These are phyloP conservation scores for Albula glossodonta DNA, from an alignment of 2,113 vertebrate genomes.

Conservation along the genomic window DNA sequence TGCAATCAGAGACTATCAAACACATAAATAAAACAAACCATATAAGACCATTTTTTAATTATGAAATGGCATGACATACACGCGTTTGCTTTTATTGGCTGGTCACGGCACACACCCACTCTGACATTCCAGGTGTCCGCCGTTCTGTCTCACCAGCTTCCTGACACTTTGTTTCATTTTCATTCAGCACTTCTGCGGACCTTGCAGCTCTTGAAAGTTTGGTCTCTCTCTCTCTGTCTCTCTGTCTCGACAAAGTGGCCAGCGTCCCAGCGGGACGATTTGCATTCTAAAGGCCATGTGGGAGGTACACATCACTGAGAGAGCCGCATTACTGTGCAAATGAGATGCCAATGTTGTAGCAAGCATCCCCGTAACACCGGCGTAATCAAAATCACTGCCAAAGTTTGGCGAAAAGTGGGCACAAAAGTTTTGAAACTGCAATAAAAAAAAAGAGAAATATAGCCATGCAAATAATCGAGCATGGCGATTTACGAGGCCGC, in stretches of 20 bases:
- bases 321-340: constrained; percentile 71
- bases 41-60: not conserved
- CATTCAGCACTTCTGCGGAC: not conserved
- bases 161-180: too few relatives aligned
- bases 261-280: constrained; percentile 53
- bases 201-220: not conserved
- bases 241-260: not conserved
- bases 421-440: constrained; percentile 23
- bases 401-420: constrained; percentile 45
- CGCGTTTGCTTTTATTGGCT: too few relatives aligned
- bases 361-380: constrained; percentile 55
- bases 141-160: too few relatives aligned
- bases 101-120: not conserved
- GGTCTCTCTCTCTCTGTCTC: not conserved
- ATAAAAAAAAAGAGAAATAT: constrained; percentile 10
- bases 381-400: constrained; percentile 59
- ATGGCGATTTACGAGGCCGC: not conserved
- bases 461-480: not conserved
- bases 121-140: not conserved
- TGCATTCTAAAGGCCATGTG: constrained; percentile 59
- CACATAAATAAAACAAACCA: not conserved
- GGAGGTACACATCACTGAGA: constrained; percentile 60
- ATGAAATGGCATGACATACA: not conserved
- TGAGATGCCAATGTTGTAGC: constrained; percentile 58
- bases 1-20: not conserved